phyloP scores from a whole-genome alignment of 2,113 vertebrate species.

The Myrmecobius fasciatus region DNA sequence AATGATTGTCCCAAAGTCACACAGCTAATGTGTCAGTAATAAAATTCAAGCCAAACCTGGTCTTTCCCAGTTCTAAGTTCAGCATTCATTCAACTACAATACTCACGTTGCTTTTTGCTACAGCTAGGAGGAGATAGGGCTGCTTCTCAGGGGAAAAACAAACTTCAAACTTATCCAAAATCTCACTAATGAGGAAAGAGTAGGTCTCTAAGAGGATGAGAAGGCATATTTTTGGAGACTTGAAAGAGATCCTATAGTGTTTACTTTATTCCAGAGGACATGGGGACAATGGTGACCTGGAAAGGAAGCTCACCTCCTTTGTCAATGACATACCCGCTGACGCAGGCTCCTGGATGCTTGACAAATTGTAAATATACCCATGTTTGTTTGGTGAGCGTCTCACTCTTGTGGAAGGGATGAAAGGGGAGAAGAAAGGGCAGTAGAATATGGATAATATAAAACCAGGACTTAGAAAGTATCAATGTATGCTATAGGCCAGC shows the following conservation, averaged over 20 bases:
- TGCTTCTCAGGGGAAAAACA: background rate
- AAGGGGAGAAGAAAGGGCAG: accelerated
- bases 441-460: accelerated
- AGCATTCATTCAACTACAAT: background rate
- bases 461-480: background rate
- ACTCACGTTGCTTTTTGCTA: accelerated
- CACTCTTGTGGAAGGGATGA: too few relatives aligned
- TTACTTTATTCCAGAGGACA: background rate
- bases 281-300: background rate
- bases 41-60: accelerated
- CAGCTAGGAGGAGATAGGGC: accelerated
- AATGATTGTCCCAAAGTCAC: background rate
- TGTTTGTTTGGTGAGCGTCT: background rate
- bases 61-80: background rate
- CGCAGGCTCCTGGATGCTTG: background rate
- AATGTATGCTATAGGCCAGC: background rate
- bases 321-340: background rate
- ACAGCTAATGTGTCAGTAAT: background rate
- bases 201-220: background rate
- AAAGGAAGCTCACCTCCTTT: background rate
- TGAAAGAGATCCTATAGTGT: background rate
- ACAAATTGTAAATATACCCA: background rate
- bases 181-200: background rate
- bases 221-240: background rate
- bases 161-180: background rate